Evolutionary conservation across 23 tunicate species (phyloP).

Genomic region (Ciona savignyi): DNA sequence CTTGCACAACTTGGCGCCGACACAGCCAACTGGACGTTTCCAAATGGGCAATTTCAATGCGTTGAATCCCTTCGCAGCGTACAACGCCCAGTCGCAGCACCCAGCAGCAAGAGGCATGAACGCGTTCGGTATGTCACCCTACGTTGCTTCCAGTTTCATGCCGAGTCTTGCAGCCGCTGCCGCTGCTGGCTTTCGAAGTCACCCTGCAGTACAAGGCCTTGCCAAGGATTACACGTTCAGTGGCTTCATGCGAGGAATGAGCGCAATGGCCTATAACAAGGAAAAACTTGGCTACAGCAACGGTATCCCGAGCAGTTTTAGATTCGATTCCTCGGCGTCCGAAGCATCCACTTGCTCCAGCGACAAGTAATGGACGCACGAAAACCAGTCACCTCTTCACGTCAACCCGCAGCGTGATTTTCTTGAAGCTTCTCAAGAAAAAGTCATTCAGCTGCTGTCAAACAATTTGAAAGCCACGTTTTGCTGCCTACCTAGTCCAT

Average conservation of each 20-base stretch:
- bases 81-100: conserved; percentile 12
- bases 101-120: conserved; percentile 13
- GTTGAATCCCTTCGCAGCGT: conserved; percentile 18
- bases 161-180: conserved; percentile 32
- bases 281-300: conserved; percentile 8
- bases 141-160: conserved; percentile 22
- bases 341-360: conserved; percentile 23
- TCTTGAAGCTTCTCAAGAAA: too few relatives aligned
- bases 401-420: too few relatives aligned
- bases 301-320: conserved; percentile 2
- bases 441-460: too few relatives aligned
- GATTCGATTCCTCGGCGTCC: conserved; percentile 24
- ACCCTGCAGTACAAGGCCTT: conserved; percentile 10
- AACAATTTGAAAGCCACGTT: too few relatives aligned
- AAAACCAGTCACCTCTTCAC: too few relatives aligned
- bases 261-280: conserved; percentile 28
- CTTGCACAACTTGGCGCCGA: neutral
- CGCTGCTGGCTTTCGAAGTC: conserved; percentile 19
- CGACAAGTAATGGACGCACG: conserved; percentile 20
- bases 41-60: conserved; percentile 2
- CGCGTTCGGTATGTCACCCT: conserved; percentile 14
- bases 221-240: conserved; percentile 36
- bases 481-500: too few relatives aligned
- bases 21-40: neutral
- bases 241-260: conserved; percentile 37